These are phyloP conservation scores for Malurus splendens DNA, from an alignment of 2,797 vertebrate species.

Conservation along the genomic window DNA sequence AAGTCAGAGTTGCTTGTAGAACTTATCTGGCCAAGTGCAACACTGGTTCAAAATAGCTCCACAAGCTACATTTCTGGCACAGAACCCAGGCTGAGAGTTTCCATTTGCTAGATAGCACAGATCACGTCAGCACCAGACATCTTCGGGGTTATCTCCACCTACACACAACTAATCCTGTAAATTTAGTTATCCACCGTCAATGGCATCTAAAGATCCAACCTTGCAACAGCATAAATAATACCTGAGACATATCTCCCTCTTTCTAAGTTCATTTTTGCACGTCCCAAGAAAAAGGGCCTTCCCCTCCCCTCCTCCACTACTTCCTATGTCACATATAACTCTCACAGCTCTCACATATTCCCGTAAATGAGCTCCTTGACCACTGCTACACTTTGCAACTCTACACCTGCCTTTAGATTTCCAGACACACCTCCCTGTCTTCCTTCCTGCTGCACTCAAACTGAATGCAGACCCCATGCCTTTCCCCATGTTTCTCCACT, in stretches of 20 bases:
- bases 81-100: neutral
- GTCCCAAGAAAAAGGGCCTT: neutral
- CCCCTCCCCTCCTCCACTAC: neutral
- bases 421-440: neutral
- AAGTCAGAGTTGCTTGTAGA: neutral
- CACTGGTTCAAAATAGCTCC: neutral
- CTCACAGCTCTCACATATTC: neutral
- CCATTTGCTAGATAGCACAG: neutral
- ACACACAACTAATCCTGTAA: neutral
- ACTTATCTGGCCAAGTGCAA: neutral
- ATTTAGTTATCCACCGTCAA: neutral
- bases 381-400: neutral
- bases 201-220: neutral
- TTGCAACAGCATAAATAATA: neutral
- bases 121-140: neutral
- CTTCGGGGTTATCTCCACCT: neutral
- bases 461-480: neutral
- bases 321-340: neutral
- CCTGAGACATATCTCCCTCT: neutral
- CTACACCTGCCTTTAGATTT: neutral
- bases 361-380: neutral
- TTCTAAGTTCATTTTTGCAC: neutral
- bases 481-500: neutral
- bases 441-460: neutral
- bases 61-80: neutral